Evolutionary conservation across 1,140 invertebrate species (phyloP), one percentile per base, ranked within the genome.

Genomic region (Drosophila nigromelanica): DNA sequence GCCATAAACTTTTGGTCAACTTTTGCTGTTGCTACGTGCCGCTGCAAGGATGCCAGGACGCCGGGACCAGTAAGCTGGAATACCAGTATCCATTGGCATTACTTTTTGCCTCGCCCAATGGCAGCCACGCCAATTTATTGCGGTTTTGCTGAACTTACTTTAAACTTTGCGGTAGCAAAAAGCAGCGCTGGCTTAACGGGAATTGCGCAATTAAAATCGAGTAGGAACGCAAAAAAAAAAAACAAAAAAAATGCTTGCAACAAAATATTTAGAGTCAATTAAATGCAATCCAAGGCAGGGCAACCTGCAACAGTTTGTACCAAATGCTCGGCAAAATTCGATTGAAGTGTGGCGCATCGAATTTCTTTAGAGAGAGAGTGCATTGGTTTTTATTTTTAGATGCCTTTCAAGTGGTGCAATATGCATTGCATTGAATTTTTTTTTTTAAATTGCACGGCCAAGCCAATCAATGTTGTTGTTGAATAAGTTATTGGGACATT

Each of bases 231-330:
- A 24, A 24, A 24, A 24, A 4, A 73, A 69, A 76, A 81, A 76
- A 75, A 59, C 40, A 4, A 73, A 69, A 76, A 81, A 76, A 75
- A 59, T 37, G 30, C 52, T 14, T 55, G 82, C 74, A 75, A 70
- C 82, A 71, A 87, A 87, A 87, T 81, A 79, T 82, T 86, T 87
- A 87, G 81, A 81, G 78, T 86, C 82, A 78, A 86, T 86, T 81
- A 86, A 86, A 78, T 40, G 52, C 43, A 50, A 40, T 66, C 18
- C 30, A 37, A 30, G 11, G 15, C 5, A 37, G n/a, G 35, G 14
- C 27, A 27, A 40, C 37, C n/a, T 50, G 64, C 61, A 75, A 71
- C 35, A 50, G 52, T 66, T 55, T 42, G 5, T 24, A 18, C 12
- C 51, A 37, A 51, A 42, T 15, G 30, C 24, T 37, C 1, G 30